These are phyloP conservation scores for Pissodes strobi DNA, from an alignment of 1,140 invertebrate genomes.

Conservation along the genomic window DNA sequence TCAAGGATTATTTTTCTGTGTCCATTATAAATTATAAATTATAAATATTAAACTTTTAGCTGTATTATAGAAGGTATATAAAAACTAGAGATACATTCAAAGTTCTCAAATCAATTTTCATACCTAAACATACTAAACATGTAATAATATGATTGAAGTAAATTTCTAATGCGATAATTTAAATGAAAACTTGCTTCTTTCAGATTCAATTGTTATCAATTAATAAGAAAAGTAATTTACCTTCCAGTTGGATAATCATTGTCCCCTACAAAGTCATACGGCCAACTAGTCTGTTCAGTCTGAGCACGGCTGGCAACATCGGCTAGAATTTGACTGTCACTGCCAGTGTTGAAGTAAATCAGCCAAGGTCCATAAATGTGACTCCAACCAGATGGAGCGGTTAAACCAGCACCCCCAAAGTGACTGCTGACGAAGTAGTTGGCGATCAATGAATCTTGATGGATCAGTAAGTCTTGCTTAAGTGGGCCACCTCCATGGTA, in stretches of 20 bases:
- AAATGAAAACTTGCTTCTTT: too few relatives aligned
- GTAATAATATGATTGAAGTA: too few relatives aligned
- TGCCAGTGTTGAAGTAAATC: conserved; percentile 20
- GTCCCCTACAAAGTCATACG: conserved; percentile 15
- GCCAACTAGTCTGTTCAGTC: conserved; percentile 10
- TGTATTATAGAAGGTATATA: too few relatives aligned
- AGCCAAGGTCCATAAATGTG: conserved; percentile 26
- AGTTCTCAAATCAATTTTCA: too few relatives aligned
- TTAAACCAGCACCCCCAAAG: conserved; percentile 9
- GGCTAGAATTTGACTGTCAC: conserved; percentile 8
- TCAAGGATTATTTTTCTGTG: too few relatives aligned
- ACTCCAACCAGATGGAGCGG: conserved; percentile 7
- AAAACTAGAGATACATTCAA: too few relatives aligned
- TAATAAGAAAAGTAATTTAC: too few relatives aligned
- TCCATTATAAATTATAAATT: too few relatives aligned
- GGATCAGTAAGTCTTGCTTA: conserved; percentile 17
- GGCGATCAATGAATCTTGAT: conserved; percentile 20
- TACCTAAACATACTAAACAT: too few relatives aligned
- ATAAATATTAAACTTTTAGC: too few relatives aligned
- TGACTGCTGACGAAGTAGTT: conserved; percentile 26
- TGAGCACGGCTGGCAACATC: background rate
- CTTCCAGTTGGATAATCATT: conserved; percentile 6
- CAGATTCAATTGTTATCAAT: too few relatives aligned
- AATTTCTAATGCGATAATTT: too few relatives aligned
- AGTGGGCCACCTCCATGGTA: conserved; percentile 20